These are phyloP conservation scores for Agriopis leucophaearia DNA, from an alignment of 2,888 invertebrate genomes.

Conservation along the genomic window DNA sequence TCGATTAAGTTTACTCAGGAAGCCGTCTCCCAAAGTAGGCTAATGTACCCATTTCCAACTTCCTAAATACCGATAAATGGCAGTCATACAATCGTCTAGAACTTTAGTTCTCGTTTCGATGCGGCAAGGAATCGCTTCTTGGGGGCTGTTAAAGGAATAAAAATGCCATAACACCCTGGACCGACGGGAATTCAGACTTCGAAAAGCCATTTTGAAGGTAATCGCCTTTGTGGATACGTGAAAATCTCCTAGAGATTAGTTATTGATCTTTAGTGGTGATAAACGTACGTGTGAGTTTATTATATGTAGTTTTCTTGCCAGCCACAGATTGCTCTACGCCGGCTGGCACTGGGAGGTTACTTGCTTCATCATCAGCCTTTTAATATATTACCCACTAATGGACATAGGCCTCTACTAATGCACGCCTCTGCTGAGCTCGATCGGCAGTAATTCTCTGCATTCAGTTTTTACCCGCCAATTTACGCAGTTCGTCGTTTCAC, in stretches of 20 bases:
- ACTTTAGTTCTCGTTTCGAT: slow-evolving; percentile 7
- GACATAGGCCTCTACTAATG: no score
- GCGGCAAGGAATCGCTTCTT: slow-evolving; percentile 15
- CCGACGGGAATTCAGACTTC: slow-evolving; percentile 3
- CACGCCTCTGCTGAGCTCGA: no score
- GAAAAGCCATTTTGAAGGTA: slow-evolving; percentile 8
- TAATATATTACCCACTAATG: no score
- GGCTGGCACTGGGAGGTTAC: not conserved
- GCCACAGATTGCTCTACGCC: not conserved
- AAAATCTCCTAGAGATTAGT: not conserved
- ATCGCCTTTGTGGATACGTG: not conserved
- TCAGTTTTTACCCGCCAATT: no score
- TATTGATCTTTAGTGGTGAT: no score
- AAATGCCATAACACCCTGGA: slow-evolving; percentile 18
- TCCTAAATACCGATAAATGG: slow-evolving; percentile 23
- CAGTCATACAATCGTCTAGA: slow-evolving; percentile 13
- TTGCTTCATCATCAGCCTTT: not conserved
- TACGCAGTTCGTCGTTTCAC: no score
- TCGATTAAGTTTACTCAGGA: not conserved
- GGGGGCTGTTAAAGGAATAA: slow-evolving; percentile 5
- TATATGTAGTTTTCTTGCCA: not conserved
- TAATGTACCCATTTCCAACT: slow-evolving; percentile 17
- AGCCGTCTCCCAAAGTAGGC: not conserved
- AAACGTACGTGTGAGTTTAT: not conserved
- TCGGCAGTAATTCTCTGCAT: no score